Percentiles rank a stretch among this genome's conserved stretches.
These are phyloP conservation scores for Tragulus kanchil DNA, from an alignment of 2,113 vertebrate species.

Conservation along the genomic window DNA sequence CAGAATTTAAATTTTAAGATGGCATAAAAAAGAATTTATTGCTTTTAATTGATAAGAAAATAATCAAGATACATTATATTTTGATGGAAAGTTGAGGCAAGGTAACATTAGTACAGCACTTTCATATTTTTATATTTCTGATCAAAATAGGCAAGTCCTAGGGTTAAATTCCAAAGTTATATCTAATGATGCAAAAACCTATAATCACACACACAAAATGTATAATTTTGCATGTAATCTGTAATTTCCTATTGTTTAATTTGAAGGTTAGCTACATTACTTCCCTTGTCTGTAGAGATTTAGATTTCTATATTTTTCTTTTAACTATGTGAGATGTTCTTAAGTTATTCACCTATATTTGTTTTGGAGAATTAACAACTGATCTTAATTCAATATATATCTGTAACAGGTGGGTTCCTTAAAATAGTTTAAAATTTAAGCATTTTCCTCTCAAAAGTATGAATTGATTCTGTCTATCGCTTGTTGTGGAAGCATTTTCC, in stretches of 20 bases:
- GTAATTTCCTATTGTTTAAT: constrained; percentile 72
- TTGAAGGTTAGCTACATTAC: constrained; percentile 64
- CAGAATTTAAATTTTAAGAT: neutral
- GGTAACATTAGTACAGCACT: neutral
- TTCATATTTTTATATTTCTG: constrained; percentile 42
- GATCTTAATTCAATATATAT: neutral
- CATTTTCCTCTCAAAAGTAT: too few relatives aligned
- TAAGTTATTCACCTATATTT: constrained; percentile 22
- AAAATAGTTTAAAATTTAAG: neutral
- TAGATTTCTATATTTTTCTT: neutral
- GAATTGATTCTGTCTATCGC: neutral
- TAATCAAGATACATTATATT: neutral
- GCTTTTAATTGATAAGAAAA: neutral
- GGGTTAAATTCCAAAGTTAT: constrained; percentile 52
- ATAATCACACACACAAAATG: constrained; percentile 58
- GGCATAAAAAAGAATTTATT: neutral
- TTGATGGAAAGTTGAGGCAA: neutral
- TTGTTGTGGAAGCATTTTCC: neutral
- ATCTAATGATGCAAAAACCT: constrained; percentile 60
- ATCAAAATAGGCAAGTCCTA: neutral
- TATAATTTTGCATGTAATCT: constrained; percentile 64
- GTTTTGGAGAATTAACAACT: neutral
- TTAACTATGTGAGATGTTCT: neutral
- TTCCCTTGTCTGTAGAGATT: constrained; percentile 5
- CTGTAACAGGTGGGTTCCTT: neutral